Evolutionary conservation across 2,888 invertebrate species (phyloP).

Genomic region (Penaeus monodon): DNA sequence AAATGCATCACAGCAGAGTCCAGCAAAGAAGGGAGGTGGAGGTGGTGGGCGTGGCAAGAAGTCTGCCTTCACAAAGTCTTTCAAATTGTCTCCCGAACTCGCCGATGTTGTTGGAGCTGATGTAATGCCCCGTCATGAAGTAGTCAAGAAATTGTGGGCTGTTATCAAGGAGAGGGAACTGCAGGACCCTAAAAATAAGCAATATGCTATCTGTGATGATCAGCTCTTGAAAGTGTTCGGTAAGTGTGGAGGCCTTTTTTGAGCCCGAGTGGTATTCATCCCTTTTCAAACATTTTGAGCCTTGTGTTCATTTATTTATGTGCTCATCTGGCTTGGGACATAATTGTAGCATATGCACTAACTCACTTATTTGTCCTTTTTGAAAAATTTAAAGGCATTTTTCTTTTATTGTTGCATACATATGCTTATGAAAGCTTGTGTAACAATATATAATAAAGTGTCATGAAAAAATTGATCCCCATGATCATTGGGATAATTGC

Average conservation of each 20-base stretch:
- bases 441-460: too few species aligned
- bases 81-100: constrained; percentile 86
- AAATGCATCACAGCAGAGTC: constrained; percentile 15
- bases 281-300: neutral
- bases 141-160: constrained; percentile 90
- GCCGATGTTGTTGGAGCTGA: constrained; percentile 87
- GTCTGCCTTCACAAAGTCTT: constrained; percentile 86
- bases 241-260: constrained; percentile 67
- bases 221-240: constrained; percentile 90
- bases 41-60: constrained; percentile 69
- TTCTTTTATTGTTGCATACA: too few species aligned
- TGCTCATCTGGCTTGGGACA: too few species aligned
- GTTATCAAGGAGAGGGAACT: constrained; percentile 90
- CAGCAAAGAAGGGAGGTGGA: constrained; percentile 33
- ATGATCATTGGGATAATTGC: too few species aligned
- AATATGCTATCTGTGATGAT: constrained; percentile 93
- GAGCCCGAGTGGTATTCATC: too few species aligned
- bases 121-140: constrained; percentile 87
- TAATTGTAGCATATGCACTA: too few species aligned
- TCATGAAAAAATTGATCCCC: too few species aligned
- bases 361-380: too few species aligned
- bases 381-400: too few species aligned
- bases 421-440: too few species aligned
- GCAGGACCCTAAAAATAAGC: constrained; percentile 92
- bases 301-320: neutral